Percentiles rank a stretch among this genome's conserved stretches.
phyloP scores from a whole-genome alignment of 2,797 vertebrate genomes.

The Streptopelia turtur region DNA sequence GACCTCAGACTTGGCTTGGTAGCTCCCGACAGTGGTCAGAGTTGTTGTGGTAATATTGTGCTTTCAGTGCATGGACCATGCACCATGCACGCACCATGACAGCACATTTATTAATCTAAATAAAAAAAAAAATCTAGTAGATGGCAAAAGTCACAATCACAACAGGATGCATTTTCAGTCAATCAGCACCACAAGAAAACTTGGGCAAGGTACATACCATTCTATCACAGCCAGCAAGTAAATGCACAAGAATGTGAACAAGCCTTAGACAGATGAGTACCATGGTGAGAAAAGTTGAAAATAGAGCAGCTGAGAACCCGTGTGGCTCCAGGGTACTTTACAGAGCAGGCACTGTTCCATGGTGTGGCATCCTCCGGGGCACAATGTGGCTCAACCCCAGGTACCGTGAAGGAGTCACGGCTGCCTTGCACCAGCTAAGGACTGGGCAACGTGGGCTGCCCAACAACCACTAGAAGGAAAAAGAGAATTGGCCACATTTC shows the following conservation, averaged over 20 bases:
- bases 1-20: not conserved
- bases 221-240: not conserved
- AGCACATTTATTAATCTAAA: not conserved
- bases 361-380: not conserved
- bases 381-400: fast-evolving
- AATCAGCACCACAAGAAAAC: not conserved
- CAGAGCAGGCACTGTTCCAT: not conserved
- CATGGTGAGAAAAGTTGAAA: not conserved
- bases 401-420: not conserved
- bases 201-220: fast-evolving
- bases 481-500: not conserved
- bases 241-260: not conserved
- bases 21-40: not conserved
- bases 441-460: not conserved
- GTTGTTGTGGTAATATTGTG: not conserved
- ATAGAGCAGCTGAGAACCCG: not conserved
- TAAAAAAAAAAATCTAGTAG: not conserved
- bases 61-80: not conserved
- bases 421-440: not conserved
- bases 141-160: not conserved
- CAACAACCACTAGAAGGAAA: not conserved
- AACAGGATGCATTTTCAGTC: not conserved
- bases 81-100: not conserved
- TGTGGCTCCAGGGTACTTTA: not conserved
- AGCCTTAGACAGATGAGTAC: not conserved